These are phyloP conservation scores for Apaloderma vittatum DNA, from an alignment of 2,113 vertebrate species.

Conservation along the genomic window DNA sequence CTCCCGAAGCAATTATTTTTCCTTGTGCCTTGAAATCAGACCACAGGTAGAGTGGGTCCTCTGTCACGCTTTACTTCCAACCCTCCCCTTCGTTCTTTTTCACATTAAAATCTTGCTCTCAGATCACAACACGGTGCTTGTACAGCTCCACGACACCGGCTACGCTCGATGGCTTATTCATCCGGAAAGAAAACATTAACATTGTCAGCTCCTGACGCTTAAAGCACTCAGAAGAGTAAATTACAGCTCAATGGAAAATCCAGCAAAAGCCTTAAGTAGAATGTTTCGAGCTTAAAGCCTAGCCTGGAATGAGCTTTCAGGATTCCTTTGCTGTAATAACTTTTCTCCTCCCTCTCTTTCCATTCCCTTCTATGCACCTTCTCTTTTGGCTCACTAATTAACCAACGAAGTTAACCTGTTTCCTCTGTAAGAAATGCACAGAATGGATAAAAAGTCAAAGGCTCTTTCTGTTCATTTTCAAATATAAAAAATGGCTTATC, in stretches of 20 bases:
- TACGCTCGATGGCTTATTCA: accelerated
- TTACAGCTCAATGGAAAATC: background rate
- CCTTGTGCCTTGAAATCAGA: background rate
- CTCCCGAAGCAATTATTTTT: background rate
- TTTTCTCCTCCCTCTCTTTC: background rate
- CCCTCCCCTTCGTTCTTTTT: background rate
- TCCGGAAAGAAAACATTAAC: background rate
- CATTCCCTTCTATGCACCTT: background rate
- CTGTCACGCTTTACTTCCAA: background rate
- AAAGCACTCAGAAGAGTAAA: background rate
- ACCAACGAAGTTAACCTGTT: background rate
- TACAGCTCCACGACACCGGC: background rate
- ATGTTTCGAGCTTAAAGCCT: background rate
- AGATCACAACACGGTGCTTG: background rate
- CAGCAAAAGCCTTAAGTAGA: background rate
- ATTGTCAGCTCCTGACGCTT: background rate
- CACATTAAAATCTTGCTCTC: background rate
- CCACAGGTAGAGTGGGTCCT: background rate
- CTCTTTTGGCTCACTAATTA: background rate
- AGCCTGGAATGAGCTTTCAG: background rate
- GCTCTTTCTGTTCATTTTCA: background rate
- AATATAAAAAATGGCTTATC: background rate
- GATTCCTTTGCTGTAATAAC: background rate
- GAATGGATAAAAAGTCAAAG: background rate
- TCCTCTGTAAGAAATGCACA: background rate